Conservation (phyloP, 2,888 invertebrate genomes). For the Bombylius major region DNA sequence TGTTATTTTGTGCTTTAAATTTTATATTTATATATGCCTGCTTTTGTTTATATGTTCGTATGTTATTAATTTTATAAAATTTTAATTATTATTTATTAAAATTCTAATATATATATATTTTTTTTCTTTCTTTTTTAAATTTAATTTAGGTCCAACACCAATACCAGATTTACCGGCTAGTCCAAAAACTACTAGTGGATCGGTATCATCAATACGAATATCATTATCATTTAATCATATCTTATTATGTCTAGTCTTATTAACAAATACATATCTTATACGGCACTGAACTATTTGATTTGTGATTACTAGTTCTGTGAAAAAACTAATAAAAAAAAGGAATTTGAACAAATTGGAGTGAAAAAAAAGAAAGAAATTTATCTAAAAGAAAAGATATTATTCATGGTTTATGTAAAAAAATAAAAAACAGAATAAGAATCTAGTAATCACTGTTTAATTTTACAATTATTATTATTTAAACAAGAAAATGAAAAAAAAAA, state of each 20-base stretch:
- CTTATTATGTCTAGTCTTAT: conserved; percentile 5
- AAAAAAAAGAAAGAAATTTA: not conserved
- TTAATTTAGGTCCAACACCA: conserved; percentile 4
- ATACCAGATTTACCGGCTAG: not conserved
- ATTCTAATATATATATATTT: not conserved
- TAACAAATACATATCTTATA: conserved; percentile 1
- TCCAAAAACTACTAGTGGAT: not conserved
- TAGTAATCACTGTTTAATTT: conserved; percentile 1
- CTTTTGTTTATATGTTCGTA: too few relatives aligned
- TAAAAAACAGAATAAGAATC: not conserved
- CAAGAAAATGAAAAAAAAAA: too few relatives aligned
- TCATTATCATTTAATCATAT: not conserved
- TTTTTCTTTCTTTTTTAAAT: not conserved
- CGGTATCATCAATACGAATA: not conserved
- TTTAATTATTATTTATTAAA: not conserved
- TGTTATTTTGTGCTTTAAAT: too few relatives aligned
- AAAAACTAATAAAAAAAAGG: too few relatives aligned
- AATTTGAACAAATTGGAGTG: not conserved
- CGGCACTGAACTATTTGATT: conserved; percentile 2
- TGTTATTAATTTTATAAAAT: too few relatives aligned
- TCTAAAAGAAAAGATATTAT: too few relatives aligned
- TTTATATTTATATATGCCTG: too few relatives aligned
- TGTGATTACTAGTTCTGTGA: conserved; percentile 7
- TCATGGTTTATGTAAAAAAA: not conserved
- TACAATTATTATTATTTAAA: too few relatives aligned